Evolutionary conservation across 2,888 invertebrate genomes (phyloP), one percentile per base, ranked within the genome.

Genomic region (Scaptomyza tumidula): DNA sequence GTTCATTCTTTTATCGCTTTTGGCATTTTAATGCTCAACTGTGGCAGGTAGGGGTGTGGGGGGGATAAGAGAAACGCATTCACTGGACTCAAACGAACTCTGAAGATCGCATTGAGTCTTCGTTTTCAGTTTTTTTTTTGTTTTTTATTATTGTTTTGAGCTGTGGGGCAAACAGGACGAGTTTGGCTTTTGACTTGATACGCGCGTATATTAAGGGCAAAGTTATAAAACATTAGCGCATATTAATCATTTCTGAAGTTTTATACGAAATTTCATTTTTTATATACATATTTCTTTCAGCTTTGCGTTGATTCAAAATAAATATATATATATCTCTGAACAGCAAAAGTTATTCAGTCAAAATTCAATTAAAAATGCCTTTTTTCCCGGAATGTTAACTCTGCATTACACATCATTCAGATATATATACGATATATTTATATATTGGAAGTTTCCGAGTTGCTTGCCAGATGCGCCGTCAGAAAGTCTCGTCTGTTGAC

Each of bases 1-100:
- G 82, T 75, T 84, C 78, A 76, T 79, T 80, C 84, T 83, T 85
- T 87, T 87, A 87, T 87, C 77, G 87, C 87, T 86, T 86, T 87
- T 87, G 85, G 85, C 86, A 77, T 82, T 87, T 86, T 80, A 81
- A 80, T 78, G 82, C 74, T 48, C 39, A 50, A 39, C 19, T 41
- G 54, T 19, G 24, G 3, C 0, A 3, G 24, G 24, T 1, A 24
- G 3, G 24, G 24, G 24, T 2, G 24, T 0, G 4, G 24, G 24
- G n/a, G 46, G 48, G 37, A 54, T 33, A 19, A 6, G 11, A 6
- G 54, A 27, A 29, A 29, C 35, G 53, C 44, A 41, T 29, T 41
- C 41, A 27, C 29, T 41, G 62, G 24, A 48, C 57, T 48, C 35
- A 3, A 3, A 33, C 27, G 59, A 19, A 56, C 61, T 33, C 43